Conservation (phyloP, 2,113 vertebrate genomes). For the Xerus inauris region DNA sequence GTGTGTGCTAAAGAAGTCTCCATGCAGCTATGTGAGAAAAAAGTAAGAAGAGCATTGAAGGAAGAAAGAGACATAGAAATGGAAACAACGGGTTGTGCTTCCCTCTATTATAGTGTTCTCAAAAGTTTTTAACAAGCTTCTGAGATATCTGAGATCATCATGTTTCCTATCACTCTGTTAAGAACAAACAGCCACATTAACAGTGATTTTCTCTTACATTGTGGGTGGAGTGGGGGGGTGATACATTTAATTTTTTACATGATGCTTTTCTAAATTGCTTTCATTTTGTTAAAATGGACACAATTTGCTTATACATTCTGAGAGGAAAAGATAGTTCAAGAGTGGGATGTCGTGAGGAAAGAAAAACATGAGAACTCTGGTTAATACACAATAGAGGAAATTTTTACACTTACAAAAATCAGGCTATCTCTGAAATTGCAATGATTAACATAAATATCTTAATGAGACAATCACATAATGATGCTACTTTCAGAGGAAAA, state of each 20-base stretch:
- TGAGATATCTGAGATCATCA: background rate
- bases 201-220: conserved; percentile 12
- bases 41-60: background rate
- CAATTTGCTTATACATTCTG: conserved; percentile 11
- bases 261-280: background rate
- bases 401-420: conserved; percentile 33
- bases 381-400: background rate
- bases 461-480: background rate
- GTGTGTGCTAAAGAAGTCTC: background rate
- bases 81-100: background rate
- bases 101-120: background rate
- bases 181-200: background rate
- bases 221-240: no score
- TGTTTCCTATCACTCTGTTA: background rate
- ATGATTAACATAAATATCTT: background rate
- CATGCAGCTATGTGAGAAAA: background rate
- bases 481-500: background rate
- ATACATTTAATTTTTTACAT: background rate
- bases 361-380: background rate
- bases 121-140: background rate
- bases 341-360: background rate
- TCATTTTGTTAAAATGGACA: background rate
- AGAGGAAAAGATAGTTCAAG: background rate
- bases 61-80: background rate
- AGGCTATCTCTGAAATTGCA: background rate